These are phyloP conservation scores for Nesogale talazaci DNA, from an alignment of 2,113 vertebrate genomes.

Conservation along the genomic window DNA sequence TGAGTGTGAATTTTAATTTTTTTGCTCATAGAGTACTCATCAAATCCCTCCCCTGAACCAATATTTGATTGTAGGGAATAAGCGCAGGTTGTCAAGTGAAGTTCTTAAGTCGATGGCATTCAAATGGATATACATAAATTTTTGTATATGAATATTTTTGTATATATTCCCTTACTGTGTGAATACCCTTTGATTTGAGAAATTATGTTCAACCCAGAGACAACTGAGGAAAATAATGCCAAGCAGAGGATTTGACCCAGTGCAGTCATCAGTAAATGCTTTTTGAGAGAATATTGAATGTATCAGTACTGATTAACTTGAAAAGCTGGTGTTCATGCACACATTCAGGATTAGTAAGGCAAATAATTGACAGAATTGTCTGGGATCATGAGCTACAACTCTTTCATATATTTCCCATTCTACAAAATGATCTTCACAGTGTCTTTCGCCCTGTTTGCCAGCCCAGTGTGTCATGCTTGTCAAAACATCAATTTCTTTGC, in stretches of 20 bases:
- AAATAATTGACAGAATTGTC: conserved; percentile 8
- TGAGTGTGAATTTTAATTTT: background rate
- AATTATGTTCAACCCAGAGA: background rate
- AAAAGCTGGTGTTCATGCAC: background rate
- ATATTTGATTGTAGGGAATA: background rate
- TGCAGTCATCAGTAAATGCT: background rate
- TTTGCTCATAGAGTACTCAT: conserved; percentile 19
- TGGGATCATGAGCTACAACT: background rate
- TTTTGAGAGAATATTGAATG: conserved; percentile 15
- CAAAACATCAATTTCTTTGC: conserved; percentile 42
- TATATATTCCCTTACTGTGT: background rate
- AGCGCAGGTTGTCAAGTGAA: background rate
- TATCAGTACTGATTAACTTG: background rate
- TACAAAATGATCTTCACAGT: background rate
- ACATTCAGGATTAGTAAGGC: background rate
- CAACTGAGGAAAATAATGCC: background rate
- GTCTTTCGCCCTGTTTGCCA: background rate
- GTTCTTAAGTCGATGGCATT: conserved; percentile 29
- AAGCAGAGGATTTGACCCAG: background rate
- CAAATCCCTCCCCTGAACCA: conserved; percentile 58
- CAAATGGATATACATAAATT: background rate
- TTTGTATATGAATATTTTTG: too few relatives aligned
- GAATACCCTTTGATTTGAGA: background rate
- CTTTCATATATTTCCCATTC: background rate
- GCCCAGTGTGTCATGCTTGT: background rate